phyloP scores from a whole-genome alignment of 2,888 invertebrate species.

The Anagyrus pseudococci region DNA sequence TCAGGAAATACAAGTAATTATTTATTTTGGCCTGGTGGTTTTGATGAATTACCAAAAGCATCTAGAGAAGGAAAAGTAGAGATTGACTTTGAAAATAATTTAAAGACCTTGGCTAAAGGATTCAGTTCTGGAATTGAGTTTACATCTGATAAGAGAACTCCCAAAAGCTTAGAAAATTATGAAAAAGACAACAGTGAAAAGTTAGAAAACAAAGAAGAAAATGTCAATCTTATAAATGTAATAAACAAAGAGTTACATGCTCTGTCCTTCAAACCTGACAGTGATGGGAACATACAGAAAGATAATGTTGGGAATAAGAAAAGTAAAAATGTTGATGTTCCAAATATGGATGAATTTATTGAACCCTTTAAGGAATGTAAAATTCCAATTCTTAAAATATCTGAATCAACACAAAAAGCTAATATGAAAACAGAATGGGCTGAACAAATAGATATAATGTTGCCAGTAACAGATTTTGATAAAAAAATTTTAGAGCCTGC shows the following conservation, averaged over 20 bases:
- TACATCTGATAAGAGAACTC: constrained; percentile 53
- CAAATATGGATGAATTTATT: constrained; percentile 51
- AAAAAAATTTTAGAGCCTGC: constrained; percentile 85
- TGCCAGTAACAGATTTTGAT: constrained; percentile 82
- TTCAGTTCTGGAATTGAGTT: constrained; percentile 53
- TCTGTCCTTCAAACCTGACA: constrained; percentile 60
- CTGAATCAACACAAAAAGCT: constrained; percentile 60
- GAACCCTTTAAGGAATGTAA: constrained; percentile 50
- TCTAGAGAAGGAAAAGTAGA: constrained; percentile 36
- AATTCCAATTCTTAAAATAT: constrained; percentile 74
- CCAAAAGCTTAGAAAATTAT: constrained; percentile 35
- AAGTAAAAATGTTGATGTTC: constrained; percentile 40
- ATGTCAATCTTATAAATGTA: constrained; percentile 68
- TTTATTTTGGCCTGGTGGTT: constrained; percentile 89
- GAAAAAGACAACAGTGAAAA: constrained; percentile 5
- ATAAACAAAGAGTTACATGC: constrained; percentile 69
- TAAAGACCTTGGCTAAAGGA: constrained; percentile 54
- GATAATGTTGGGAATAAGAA: constrained; percentile 43
- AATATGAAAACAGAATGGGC: constrained; percentile 82
- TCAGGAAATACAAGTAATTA: constrained; percentile 73
- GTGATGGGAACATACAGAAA: constrained; percentile 24
- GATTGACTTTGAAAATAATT: constrained; percentile 55
- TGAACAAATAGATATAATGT: constrained; percentile 81
- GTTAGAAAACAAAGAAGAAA: constrained; percentile 45
- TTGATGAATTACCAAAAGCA: constrained; percentile 65